These are phyloP conservation scores for Calameuta filiformis DNA, from an alignment of 2,888 invertebrate genomes.

Conservation along the genomic window DNA sequence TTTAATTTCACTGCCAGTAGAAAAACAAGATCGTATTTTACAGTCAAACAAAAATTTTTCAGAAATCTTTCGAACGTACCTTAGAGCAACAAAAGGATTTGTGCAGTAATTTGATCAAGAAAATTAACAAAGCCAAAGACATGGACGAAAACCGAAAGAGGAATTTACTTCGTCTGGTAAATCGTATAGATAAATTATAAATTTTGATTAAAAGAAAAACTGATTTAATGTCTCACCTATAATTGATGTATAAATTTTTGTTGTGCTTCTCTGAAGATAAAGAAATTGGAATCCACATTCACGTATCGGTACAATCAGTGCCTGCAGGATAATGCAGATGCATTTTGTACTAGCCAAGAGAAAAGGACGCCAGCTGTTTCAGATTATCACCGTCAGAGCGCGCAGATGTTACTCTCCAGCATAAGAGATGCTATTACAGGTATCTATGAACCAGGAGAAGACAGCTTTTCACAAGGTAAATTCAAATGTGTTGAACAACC, in stretches of 20 bases:
- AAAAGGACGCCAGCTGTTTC: not conserved
- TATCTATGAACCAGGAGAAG: not conserved
- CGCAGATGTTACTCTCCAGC: not conserved
- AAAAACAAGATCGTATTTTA: not conserved
- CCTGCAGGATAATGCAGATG: not conserved
- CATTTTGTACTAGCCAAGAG: not conserved
- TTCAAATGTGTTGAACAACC: not conserved
- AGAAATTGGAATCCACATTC: not conserved
- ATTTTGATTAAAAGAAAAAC: not conserved
- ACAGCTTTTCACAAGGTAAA: not conserved
- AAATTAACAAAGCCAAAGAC: slow-evolving; percentile 64
- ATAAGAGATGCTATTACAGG: not conserved
- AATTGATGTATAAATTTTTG: not conserved
- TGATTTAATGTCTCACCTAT: not conserved
- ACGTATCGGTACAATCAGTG: not conserved
- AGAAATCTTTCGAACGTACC: slow-evolving; percentile 56
- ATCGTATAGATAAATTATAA: not conserved
- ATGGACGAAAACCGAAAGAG: slow-evolving; percentile 41
- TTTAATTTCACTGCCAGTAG: not conserved
- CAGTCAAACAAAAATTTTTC: slow-evolving; percentile 1
- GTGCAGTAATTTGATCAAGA: slow-evolving; percentile 60
- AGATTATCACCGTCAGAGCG: not conserved
- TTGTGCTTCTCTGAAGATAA: not conserved
- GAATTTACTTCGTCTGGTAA: not conserved
- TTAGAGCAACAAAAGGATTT: slow-evolving; percentile 58